Evolutionary conservation across 2,113 vertebrate species (phyloP), one percentile per base, ranked within the genome.

Genomic region (Amia ocellicauda): DNA sequence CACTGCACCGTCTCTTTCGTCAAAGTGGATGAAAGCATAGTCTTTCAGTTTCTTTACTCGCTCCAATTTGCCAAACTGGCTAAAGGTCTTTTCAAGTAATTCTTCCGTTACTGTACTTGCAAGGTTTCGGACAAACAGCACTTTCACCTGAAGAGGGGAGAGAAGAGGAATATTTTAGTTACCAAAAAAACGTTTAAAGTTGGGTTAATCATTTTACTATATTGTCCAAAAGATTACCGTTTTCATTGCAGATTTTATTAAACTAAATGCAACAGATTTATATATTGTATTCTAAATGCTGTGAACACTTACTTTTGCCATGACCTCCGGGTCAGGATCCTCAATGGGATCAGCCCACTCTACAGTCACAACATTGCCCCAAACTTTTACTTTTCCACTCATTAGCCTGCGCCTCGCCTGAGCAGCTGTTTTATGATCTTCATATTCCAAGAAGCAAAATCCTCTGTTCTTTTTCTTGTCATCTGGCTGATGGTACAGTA

Each of bases 291-390:
- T 54, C 28, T 54, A 29, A 31, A 31, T 14, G 26, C 13, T 27
- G 28, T 16, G 16, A 41, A 20, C 43, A 28, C 69, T 89, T 88
- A 99, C 96, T 93, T 98, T 99, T 67, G 96, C 91, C 97, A 99
- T 99, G 73, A 99, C 93, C 80, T 99, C 97, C 0, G 97, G 96
- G 85, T 99, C 97, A 0, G 97, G 97, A 77, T 99, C 96, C 86
- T 99, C 96, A 66, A 99, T 99, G 71, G 97, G 96, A 51, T 99
- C 97, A 22, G 97, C 97, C 97, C 97, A 99, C 78, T 99, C 97
- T 75, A 99, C 97, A 0, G 96, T 98, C 75, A 98, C 97, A 77
- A 97, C 88, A 74, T 95, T 97, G 60, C 94, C 93, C 95, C 96
- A 99, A 28, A 99, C 96, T 77, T 99, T 99, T 71, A 99, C 95